Evolutionary conservation across 2,113 vertebrate genomes (phyloP).

Genomic region (Melanostigma gelatinosum): DNA sequence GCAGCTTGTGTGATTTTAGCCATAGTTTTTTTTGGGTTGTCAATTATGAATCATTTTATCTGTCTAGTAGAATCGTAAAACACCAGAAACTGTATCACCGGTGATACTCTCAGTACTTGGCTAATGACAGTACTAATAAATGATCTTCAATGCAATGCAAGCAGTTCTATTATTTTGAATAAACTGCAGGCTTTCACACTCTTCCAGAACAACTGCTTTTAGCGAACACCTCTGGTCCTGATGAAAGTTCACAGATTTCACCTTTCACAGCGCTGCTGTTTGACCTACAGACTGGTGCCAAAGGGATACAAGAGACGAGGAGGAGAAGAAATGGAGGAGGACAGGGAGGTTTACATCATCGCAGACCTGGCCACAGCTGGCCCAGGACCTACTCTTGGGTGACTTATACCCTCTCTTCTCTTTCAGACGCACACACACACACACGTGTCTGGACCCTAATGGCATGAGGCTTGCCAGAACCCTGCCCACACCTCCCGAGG

Average conservation of each 20-base stretch:
- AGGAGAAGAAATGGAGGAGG: slow-evolving; percentile 57
- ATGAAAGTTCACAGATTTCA: slow-evolving; percentile 28
- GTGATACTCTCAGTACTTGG: neutral
- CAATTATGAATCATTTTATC: neutral
- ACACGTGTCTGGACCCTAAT: slow-evolving; percentile 72
- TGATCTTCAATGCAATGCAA: neutral
- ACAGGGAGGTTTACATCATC: slow-evolving; percentile 56
- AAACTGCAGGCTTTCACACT: neutral
- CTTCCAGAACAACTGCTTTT: neutral
- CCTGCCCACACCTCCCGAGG: slow-evolving; percentile 51
- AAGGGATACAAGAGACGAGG: slow-evolving; percentile 36
- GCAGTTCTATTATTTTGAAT: neutral
- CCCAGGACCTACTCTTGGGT: slow-evolving; percentile 71
- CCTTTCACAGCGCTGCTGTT: slow-evolving; percentile 24
- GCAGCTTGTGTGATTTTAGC: neutral
- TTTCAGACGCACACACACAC: slow-evolving; percentile 21
- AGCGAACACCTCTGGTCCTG: neutral
- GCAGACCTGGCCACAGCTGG: slow-evolving; percentile 74
- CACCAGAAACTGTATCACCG: neutral
- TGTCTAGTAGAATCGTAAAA: neutral
- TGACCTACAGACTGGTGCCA: slow-evolving; percentile 39
- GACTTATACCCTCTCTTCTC: slow-evolving; percentile 71
- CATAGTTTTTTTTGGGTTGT: neutral
- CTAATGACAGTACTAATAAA: neutral
- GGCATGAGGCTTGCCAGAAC: slow-evolving; percentile 68